These are phyloP conservation scores for Cottus gobio DNA, from an alignment of 2,113 vertebrate species.

Conservation along the genomic window DNA sequence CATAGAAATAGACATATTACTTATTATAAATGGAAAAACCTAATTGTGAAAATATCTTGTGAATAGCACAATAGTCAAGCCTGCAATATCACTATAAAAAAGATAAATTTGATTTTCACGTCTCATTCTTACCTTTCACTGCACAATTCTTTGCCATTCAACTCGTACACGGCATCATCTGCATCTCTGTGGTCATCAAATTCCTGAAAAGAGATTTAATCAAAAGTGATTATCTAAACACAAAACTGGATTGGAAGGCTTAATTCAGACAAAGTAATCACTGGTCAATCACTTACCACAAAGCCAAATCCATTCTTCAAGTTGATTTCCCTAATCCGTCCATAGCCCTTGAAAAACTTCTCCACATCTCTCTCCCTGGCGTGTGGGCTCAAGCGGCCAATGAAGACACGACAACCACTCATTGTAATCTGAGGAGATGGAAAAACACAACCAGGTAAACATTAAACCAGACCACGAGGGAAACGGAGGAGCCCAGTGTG, in stretches of 20 bases:
- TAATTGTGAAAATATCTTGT: too few species aligned
- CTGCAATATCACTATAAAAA: too few species aligned
- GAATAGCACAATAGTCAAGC: too few species aligned
- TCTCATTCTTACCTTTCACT: constrained; percentile 86
- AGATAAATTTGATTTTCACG: neutral
- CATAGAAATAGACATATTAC: too few species aligned
- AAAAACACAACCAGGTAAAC: neutral
- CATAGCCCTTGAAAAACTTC: constrained; percentile 95
- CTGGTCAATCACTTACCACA: constrained; percentile 84
- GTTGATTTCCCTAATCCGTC: constrained; percentile 92
- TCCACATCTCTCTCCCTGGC: constrained; percentile 93
- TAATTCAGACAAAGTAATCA: neutral
- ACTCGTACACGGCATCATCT: constrained; percentile 93
- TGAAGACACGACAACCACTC: constrained; percentile 93
- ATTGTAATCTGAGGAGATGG: constrained; percentile 67
- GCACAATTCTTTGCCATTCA: constrained; percentile 93
- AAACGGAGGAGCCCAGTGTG: neutral
- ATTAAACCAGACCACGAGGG: neutral
- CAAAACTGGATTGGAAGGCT: fast-evolving
- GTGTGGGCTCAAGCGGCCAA: constrained; percentile 92
- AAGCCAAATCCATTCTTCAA: constrained; percentile 95
- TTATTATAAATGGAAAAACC: too few species aligned
- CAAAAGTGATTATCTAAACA: neutral
- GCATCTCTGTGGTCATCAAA: constrained; percentile 95
- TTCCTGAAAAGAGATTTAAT: constrained; percentile 79